These are phyloP conservation scores for Leptinotarsa rubiginosa DNA, from an alignment of 2,888 invertebrate species.

Conservation along the genomic window DNA sequence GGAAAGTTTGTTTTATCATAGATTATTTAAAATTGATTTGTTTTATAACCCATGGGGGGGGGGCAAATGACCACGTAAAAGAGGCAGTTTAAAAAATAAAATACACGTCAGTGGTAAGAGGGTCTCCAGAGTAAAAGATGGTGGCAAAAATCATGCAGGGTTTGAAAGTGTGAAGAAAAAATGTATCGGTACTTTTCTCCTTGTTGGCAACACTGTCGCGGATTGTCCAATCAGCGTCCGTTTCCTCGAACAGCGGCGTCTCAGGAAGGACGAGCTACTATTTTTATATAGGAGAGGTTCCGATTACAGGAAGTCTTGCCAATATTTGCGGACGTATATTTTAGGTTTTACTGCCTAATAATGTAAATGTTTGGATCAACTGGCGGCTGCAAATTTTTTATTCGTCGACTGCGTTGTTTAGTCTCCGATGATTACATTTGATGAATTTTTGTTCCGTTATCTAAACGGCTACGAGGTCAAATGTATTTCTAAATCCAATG, in stretches of 20 bases:
- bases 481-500: not conserved
- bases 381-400: slow-evolving; percentile 19
- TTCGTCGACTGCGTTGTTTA: slow-evolving; percentile 13
- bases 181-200: too few relatives aligned
- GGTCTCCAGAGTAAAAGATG: too few relatives aligned
- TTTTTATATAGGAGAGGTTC: slow-evolving; percentile 33
- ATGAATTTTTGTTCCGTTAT: slow-evolving; percentile 4
- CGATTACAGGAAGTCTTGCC: slow-evolving; percentile 29
- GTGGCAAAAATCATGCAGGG: too few relatives aligned
- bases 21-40: too few relatives aligned
- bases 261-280: slow-evolving; percentile 39
- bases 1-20: too few relatives aligned
- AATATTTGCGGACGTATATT: slow-evolving; percentile 24
- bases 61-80: too few relatives aligned
- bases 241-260: slow-evolving; percentile 43
- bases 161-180: too few relatives aligned
- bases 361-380: slow-evolving; percentile 17
- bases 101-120: too few relatives aligned
- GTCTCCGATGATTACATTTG: slow-evolving; percentile 13
- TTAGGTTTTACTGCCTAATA: slow-evolving; percentile 12
- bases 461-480: slow-evolving; percentile 2
- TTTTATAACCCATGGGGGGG: too few relatives aligned
- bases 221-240: slow-evolving; percentile 36
- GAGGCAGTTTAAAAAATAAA: too few relatives aligned
- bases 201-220: too few relatives aligned